Conservation (phyloP, 2,113 vertebrate species). For the Lagopus leucura region DNA sequence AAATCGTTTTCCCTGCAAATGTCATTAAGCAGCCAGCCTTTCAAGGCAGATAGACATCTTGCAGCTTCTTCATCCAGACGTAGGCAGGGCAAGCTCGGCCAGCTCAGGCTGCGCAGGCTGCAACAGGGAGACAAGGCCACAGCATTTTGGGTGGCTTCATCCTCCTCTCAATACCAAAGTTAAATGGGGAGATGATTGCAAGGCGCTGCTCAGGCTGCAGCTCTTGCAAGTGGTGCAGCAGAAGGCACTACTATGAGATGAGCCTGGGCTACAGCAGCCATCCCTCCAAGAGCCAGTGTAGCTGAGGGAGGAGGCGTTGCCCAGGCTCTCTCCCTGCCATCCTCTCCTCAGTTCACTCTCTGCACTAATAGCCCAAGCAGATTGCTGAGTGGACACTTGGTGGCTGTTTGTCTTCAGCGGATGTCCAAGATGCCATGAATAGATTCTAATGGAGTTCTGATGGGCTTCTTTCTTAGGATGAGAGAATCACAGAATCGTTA, state of each 20-base stretch:
- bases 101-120: not conserved
- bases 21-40: not conserved
- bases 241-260: not conserved
- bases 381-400: not conserved
- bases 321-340: not conserved
- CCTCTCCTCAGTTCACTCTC: rapidly evolving
- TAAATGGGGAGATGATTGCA: not conserved
- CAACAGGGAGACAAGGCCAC: not conserved
- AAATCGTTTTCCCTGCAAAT: not conserved
- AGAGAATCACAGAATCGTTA: too few species aligned
- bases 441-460: not conserved
- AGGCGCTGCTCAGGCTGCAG: not conserved
- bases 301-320: not conserved
- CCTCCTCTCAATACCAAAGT: not conserved
- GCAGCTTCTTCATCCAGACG: not conserved
- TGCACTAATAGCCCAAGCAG: not conserved
- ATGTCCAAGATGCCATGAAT: not conserved
- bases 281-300: not conserved
- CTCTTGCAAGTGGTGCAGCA: not conserved
- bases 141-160: not conserved
- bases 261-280: not conserved
- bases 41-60: not conserved
- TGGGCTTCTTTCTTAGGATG: not conserved
- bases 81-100: not conserved
- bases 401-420: not conserved